Conservation (phyloP, 2,113 vertebrate species). For the Aepyceros melampus region DNA sequence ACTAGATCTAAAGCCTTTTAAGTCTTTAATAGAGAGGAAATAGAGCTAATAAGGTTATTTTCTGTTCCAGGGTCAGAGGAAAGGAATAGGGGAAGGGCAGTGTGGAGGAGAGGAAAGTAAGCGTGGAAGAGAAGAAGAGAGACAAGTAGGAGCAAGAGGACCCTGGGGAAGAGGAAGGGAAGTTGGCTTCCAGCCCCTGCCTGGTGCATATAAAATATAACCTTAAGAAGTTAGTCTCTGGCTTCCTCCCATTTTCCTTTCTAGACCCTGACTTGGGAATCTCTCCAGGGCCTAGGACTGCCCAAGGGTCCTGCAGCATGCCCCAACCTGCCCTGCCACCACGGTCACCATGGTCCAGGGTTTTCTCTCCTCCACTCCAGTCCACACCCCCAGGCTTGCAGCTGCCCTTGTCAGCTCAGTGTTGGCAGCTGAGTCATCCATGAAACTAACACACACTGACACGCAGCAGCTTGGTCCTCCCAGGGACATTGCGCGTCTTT, state of each 20-base stretch:
- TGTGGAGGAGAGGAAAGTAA: not conserved
- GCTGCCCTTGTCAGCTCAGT: not conserved
- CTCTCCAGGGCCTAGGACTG: not conserved
- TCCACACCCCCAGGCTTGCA: not conserved
- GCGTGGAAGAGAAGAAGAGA: not conserved
- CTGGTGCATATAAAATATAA: not conserved
- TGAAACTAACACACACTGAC: fast-evolving
- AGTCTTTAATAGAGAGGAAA: not conserved
- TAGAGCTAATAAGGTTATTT: not conserved
- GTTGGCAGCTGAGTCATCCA: not conserved
- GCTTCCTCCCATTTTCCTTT: not conserved
- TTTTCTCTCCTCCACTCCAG: fast-evolving
- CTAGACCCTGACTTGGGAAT: not conserved
- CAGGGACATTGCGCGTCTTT: not conserved
- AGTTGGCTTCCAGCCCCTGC: not conserved
- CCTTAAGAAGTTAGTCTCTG: not conserved
- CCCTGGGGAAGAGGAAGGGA: not conserved
- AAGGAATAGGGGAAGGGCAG: not conserved
- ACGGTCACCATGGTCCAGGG: fast-evolving
- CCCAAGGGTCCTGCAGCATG: not conserved
- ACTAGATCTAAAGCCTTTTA: not conserved
- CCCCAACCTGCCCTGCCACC: not conserved
- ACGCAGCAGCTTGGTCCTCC: not conserved
- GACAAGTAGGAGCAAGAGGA: not conserved
- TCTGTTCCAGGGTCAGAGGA: not conserved